Evolutionary conservation across 2,888 invertebrate species (phyloP), one percentile per base, ranked within the genome.

Genomic region (Apoda limacodes): DNA sequence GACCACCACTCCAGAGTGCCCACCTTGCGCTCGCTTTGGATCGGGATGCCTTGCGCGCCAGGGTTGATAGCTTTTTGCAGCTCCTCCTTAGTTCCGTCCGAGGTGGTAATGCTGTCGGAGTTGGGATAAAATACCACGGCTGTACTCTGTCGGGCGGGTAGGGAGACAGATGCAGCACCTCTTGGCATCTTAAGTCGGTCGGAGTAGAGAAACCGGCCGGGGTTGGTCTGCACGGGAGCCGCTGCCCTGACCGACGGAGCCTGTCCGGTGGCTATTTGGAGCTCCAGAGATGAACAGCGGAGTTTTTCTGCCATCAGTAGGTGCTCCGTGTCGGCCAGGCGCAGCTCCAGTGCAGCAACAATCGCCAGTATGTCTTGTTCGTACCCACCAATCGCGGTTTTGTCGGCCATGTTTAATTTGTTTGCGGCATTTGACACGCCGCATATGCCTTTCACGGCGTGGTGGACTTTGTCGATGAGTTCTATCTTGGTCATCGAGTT

Each of bases 91-190:
- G 31, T 32, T 0, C 13, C 32, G 1, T 30, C 28, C 9, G 25
- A 23, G 0, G 14, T 2, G 2, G 28, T 35, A 1, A 35, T 22
- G 0, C 5, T 7, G 0, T 22, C 32, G 0, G 3, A 1, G 3
- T 20, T 2, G 0, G 43, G 42, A 29, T 46, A 46, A 1, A 46
- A 30, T 0, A 35, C 5, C 0, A 46, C 21, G 0, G 39, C 27
- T 0, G 39, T 37, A 1, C 39, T 41, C 13, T 13, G 17, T n/a
- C n/a, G n/a, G 1, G 22, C 13, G 3, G 14, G 12, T 3, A 19
- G 19, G 1, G 13, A 4, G 7, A 13, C 5, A 1, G 13, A 9
- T 1, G 25, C 13, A 7, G 11, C 15, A 1, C 24, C 33, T 5
- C 4, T 19, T 0, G 33, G 33, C 10, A 28, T 9, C 4, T 24